Evolutionary conservation across 92 coral and sea anemone genomes (phyloP).

Genomic region (Scolanthus callimorphus): DNA sequence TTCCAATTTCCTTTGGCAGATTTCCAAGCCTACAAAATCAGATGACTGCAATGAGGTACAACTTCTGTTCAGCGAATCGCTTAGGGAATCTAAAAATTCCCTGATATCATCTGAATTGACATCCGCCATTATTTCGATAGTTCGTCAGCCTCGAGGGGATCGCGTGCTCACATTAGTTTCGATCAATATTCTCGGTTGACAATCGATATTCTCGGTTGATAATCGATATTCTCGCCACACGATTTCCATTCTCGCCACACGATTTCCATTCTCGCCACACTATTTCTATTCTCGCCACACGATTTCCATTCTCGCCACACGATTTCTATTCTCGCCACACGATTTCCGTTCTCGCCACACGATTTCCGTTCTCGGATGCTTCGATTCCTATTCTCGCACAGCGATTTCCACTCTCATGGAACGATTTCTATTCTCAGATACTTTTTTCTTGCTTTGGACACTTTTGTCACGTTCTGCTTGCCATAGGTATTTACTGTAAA

Average conservation of each 20-base stretch:
- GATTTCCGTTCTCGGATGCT: neutral
- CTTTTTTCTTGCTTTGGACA: neutral
- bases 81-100: conserved; percentile 32
- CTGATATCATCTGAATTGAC: conserved; percentile 17
- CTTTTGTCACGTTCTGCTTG: conserved; percentile 45
- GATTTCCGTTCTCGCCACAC: conserved; percentile 13
- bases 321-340: neutral
- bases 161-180: too few species aligned
- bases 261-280: conserved; percentile 4
- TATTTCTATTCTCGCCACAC: conserved; percentile 3
- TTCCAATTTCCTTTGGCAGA: conserved; percentile 50
- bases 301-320: conserved; percentile 3
- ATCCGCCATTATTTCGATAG: too few species aligned
- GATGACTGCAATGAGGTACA: conserved; percentile 20
- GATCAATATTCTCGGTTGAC: conserved; percentile 23
- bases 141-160: conserved; percentile 25
- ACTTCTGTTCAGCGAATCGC: conserved; percentile 9
- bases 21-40: conserved; percentile 56
- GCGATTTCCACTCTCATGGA: conserved; percentile 14
- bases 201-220: conserved; percentile 15
- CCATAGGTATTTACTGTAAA: too few species aligned
- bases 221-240: neutral
- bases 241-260: too few species aligned
- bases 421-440: conserved; percentile 3
- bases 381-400: conserved; percentile 7